Percentiles rank a stretch among this genome's conserved stretches.
phyloP scores from a whole-genome alignment of 1,140 invertebrate species.

The Stenopsyche tienmushanensis region DNA sequence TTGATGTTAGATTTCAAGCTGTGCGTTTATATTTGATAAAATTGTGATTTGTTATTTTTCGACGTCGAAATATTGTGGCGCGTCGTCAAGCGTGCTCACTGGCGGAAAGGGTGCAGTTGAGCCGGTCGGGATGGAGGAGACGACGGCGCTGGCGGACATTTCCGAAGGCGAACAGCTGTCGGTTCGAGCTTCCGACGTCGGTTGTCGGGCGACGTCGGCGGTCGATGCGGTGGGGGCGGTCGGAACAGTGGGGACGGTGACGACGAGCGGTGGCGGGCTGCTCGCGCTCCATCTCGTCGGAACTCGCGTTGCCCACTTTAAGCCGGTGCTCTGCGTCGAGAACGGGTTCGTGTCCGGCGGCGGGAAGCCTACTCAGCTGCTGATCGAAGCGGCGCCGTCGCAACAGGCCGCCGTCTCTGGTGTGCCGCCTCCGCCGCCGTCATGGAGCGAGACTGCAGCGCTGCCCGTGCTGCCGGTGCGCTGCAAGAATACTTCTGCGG shows the following conservation, averaged over 20 bases:
- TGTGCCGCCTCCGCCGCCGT: constrained; percentile 45
- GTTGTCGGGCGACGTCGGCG: background rate
- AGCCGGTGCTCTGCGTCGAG: constrained; percentile 80
- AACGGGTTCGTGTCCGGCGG: constrained; percentile 72
- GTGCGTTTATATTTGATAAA: no score
- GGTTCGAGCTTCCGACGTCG: no score
- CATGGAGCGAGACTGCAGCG: constrained; percentile 80
- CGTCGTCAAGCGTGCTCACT: no score
- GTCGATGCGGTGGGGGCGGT: background rate
- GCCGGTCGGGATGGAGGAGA: no score
- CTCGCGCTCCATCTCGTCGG: no score
- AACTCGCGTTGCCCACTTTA: constrained; percentile 59
- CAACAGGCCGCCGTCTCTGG: constrained; percentile 62
- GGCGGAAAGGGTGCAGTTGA: no score
- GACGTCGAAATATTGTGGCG: no score
- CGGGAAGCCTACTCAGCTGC: constrained; percentile 75
- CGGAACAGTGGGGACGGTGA: background rate
- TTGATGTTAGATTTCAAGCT: no score
- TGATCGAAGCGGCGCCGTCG: constrained; percentile 68
- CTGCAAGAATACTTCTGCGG: constrained; percentile 86
- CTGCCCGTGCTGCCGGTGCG: constrained; percentile 78
- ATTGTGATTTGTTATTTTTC: no score
- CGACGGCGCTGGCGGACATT: no score
- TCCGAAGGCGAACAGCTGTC: no score
- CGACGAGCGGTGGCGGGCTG: no score